Evolutionary conservation across 2,113 vertebrate genomes (phyloP).

Genomic region (Tinamus guttatus): DNA sequence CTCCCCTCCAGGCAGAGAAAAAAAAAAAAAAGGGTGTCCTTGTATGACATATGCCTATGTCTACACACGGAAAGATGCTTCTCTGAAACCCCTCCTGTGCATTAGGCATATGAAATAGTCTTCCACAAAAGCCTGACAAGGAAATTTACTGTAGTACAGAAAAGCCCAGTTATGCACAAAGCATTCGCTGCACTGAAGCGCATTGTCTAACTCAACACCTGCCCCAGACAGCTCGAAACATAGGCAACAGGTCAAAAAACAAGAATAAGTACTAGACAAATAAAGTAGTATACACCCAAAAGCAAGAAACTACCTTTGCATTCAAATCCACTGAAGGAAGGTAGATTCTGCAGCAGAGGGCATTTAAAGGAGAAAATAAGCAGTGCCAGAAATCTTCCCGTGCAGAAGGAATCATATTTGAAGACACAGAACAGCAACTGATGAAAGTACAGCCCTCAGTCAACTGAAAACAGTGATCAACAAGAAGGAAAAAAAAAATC

Average conservation of each 20-base stretch:
- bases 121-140: background rate
- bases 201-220: background rate
- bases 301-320: background rate
- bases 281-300: background rate
- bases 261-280: background rate
- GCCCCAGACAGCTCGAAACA: background rate
- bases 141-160: background rate
- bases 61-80: background rate
- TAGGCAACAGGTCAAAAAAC: background rate
- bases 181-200: background rate
- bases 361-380: background rate
- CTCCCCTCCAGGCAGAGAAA: background rate
- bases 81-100: background rate
- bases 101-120: background rate
- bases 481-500: background rate
- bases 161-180: background rate
- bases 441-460: background rate
- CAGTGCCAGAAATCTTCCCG: background rate
- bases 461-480: background rate
- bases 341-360: background rate
- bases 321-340: background rate
- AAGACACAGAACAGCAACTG: background rate
- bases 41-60: no score
- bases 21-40: background rate
- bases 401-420: background rate